phyloP scores from a whole-genome alignment of 1,140 invertebrate species.

The Drosophila azteca region DNA sequence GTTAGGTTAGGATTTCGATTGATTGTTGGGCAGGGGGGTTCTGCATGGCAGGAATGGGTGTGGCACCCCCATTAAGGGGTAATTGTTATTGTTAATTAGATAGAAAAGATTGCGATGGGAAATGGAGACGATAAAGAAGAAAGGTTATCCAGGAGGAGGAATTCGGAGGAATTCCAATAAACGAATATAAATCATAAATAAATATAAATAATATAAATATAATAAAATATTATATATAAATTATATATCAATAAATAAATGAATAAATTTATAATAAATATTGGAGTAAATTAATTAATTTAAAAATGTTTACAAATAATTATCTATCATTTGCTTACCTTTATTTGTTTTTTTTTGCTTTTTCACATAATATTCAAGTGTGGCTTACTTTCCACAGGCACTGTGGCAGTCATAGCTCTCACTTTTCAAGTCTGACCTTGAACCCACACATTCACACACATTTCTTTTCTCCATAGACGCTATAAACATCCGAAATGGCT shows the following conservation, averaged over 20 bases:
- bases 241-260: no score
- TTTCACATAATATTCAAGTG: not conserved
- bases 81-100: conserved; percentile 46
- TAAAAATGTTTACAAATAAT: not conserved
- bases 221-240: no score
- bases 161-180: no score
- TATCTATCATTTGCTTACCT: no score
- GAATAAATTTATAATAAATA: no score
- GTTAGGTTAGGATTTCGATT: conserved; percentile 30
- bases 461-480: not conserved
- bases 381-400: not conserved
- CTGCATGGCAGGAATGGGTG: conserved; percentile 3
- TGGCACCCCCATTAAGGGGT: not conserved
- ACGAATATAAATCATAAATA: no score
- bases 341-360: not conserved
- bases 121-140: not conserved
- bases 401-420: no score
- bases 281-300: no score
- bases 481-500: conserved; percentile 10
- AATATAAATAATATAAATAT: no score
- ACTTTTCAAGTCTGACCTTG: conserved; percentile 4
- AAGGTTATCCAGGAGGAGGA: no score
- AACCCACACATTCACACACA: not conserved
- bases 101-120: not conserved
- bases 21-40: conserved; percentile 13